Evolutionary conservation across 2,113 vertebrate species (phyloP).

Genomic region (Oceanites oceanicus): DNA sequence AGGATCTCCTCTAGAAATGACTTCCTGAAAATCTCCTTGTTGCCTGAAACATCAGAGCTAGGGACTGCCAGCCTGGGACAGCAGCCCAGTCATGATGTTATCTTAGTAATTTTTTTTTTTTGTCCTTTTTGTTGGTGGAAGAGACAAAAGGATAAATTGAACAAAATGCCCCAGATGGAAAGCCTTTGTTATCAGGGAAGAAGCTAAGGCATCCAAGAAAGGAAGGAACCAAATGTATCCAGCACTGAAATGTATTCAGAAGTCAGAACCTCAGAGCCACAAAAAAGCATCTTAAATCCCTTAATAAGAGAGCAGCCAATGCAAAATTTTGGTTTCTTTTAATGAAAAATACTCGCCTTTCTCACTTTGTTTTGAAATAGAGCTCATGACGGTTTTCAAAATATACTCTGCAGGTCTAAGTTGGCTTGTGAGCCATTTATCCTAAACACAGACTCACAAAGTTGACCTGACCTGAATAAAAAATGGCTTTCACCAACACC

Average conservation of each 20-base stretch:
- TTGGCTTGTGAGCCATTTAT: background rate
- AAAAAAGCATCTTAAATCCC: background rate
- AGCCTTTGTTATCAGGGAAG: constrained; percentile 29
- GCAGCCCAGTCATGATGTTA: constrained; percentile 16
- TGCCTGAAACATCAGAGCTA: background rate
- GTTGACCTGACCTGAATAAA: background rate
- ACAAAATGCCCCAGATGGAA: constrained; percentile 18
- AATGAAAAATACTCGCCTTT: background rate
- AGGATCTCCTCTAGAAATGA: background rate
- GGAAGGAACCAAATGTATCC: background rate
- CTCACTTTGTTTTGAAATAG: background rate
- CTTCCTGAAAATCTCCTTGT: constrained; percentile 29
- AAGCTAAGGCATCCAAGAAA: constrained; percentile 23
- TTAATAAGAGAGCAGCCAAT: background rate
- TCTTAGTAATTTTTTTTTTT: background rate
- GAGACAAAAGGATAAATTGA: constrained; percentile 5
- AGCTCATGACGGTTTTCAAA: background rate
- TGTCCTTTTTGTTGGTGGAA: constrained; percentile 5
- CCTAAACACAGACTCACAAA: background rate
- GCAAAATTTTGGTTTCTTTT: background rate
- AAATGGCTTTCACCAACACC: background rate
- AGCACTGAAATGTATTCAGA: background rate
- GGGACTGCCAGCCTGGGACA: constrained; percentile 28
- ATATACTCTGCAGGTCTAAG: background rate
- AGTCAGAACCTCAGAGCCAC: background rate